Conservation (phyloP, 2,797 vertebrate genomes). For the Cynopterus sphinx region DNA sequence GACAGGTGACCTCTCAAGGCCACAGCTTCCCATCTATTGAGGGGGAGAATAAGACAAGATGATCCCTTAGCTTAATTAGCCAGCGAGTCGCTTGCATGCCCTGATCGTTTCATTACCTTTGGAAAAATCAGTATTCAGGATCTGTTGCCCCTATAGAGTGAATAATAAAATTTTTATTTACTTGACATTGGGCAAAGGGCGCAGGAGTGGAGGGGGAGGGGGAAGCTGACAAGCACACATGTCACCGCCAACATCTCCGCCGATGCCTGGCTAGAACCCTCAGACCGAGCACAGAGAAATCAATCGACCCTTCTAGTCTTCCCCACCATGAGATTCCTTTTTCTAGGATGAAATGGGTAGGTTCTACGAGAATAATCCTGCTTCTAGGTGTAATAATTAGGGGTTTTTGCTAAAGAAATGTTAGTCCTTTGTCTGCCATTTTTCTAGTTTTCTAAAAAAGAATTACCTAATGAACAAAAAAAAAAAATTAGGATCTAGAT, state of each 20-base stretch:
- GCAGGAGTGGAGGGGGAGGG: neutral
- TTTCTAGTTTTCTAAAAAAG: slow-evolving; percentile 46
- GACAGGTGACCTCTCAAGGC: neutral
- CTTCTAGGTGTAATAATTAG: neutral
- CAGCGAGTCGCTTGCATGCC: neutral
- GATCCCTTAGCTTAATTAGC: neutral
- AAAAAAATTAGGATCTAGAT: neutral
- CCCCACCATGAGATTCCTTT: neutral
- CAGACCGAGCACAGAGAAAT: neutral
- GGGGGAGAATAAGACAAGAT: neutral
- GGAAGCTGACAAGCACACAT: neutral
- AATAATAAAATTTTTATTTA: slow-evolving; percentile 4
- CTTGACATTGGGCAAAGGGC: neutral
- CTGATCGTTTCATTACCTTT: neutral
- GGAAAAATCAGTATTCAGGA: neutral
- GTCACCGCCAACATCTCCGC: neutral
- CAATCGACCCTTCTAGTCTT: neutral
- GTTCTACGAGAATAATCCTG: neutral
- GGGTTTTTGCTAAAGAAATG: neutral
- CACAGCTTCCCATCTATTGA: neutral
- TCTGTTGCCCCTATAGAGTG: neutral
- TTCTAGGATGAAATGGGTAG: neutral
- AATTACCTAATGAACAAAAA: slow-evolving; percentile 26
- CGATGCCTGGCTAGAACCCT: neutral
- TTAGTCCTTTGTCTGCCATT: neutral